phyloP scores from a whole-genome alignment of 2,797 vertebrate genomes.

The Glyptemys insculpta region DNA sequence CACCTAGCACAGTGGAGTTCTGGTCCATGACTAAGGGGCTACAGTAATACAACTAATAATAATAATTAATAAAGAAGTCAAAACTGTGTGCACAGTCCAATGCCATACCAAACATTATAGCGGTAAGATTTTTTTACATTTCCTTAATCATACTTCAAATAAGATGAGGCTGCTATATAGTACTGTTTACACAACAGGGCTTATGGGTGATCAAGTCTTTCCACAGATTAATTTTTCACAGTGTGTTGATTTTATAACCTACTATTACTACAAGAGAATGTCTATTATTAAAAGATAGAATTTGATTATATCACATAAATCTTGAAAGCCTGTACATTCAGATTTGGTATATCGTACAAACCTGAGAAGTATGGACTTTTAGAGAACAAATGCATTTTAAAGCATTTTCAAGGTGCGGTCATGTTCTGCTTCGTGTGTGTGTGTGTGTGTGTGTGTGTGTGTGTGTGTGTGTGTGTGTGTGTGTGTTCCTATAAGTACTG shows the following conservation, averaged over 20 bases:
- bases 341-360: not conserved
- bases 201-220: accelerated
- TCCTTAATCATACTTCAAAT: not conserved
- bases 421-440: not conserved
- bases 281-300: not conserved
- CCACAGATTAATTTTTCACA: not conserved
- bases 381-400: not conserved
- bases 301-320: not conserved
- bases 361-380: not conserved
- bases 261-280: not conserved
- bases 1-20: accelerated
- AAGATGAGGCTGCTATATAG: not conserved
- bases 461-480: not conserved
- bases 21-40: not conserved
- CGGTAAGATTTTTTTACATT: not conserved
- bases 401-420: not conserved
- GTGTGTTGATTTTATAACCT: not conserved
- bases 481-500: not conserved
- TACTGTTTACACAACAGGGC: not conserved
- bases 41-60: not conserved
- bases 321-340: not conserved
- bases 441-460: too few relatives aligned
- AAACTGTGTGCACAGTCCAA: not conserved
- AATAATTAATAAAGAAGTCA: not conserved
- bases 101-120: not conserved